Base-by-base conservation (phyloP, 1,140 invertebrate genomes). In the Dinoponera quadriceps region DNA sequence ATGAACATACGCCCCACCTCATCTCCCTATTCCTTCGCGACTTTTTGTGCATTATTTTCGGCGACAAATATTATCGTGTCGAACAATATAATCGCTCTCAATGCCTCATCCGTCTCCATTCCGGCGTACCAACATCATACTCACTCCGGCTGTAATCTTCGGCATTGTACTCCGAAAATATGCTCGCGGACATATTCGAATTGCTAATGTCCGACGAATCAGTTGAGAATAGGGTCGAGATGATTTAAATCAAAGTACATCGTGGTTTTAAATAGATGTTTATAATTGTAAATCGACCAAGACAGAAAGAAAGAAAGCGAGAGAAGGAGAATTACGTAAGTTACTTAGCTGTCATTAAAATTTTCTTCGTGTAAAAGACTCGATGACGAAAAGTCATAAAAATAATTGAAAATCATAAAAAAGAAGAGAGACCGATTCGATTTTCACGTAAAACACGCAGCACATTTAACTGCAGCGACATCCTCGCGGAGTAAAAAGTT, bases 41-140 rank as follows among this genome's bases (percentile, higher is more conserved):
- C 91, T 93, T 93, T 88, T 92, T 90, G 85, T 91, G 88, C 89
- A 86, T 93, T 94, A 93, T 94, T 94, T 94, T 94, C 90, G 93
- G 91, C 89, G 92, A 92, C 93, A 94, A 94, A 94, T 94, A 94
- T 94, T 93, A 94, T 94, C 93, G 91, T 92, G 93, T 94, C 93
- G 93, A 94, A 93, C 93, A 94, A 94, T 94, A 85, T 89, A 91
- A 94, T 94, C 91, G 91, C 89, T 91, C 91, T 93, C 90, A 89
- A 91, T 91, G 92, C 83, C 84, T 87, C 74, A 84, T 87, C 82
- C 84, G 44, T 69, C 84, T 90, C 83, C 82, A 86, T 86, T 84
- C 65, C 74, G 65, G 51, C 62, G 71, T 82, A 72, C 78, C 85
- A 55, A 72, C 44, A 49, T 81, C 44, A 49, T 81, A 57, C 75